Conservation (phyloP, 2,113 vertebrate genomes). For the Solenodon paradoxus region DNA sequence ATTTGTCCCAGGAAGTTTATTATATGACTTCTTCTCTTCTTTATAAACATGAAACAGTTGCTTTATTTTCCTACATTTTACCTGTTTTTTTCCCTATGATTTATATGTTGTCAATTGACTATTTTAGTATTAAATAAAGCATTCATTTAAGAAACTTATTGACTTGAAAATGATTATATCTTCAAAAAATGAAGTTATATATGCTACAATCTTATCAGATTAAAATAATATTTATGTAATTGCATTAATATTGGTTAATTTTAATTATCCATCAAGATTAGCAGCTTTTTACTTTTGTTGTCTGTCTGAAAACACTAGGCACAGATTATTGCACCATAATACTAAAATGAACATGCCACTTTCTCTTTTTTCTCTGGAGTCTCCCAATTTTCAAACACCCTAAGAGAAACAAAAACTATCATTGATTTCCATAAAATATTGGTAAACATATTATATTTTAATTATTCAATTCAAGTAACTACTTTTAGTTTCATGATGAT, state of each 20-base stretch:
- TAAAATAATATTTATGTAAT: background rate
- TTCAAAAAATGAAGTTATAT: background rate
- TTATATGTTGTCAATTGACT: background rate
- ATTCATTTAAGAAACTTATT: slow-evolving; percentile 15
- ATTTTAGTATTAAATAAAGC: background rate
- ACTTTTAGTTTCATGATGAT: slow-evolving; percentile 4
- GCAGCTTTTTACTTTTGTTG: background rate
- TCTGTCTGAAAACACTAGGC: background rate
- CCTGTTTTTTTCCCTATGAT: background rate
- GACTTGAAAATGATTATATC: background rate
- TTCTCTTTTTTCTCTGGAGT: background rate
- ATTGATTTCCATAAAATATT: background rate
- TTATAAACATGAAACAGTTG: background rate
- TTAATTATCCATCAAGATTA: background rate
- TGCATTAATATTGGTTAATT: slow-evolving; percentile 13
- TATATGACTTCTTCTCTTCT: background rate
- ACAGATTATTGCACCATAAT: background rate
- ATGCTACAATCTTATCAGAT: background rate
- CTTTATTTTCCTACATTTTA: background rate
- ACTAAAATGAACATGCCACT: background rate
- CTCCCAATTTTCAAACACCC: background rate
- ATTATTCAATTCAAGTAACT: background rate
- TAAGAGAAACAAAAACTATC: background rate
- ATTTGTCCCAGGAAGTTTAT: background rate
- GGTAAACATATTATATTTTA: background rate